phyloP scores from a whole-genome alignment of 2,113 vertebrate genomes.

The Rhabdornis inornatus region DNA sequence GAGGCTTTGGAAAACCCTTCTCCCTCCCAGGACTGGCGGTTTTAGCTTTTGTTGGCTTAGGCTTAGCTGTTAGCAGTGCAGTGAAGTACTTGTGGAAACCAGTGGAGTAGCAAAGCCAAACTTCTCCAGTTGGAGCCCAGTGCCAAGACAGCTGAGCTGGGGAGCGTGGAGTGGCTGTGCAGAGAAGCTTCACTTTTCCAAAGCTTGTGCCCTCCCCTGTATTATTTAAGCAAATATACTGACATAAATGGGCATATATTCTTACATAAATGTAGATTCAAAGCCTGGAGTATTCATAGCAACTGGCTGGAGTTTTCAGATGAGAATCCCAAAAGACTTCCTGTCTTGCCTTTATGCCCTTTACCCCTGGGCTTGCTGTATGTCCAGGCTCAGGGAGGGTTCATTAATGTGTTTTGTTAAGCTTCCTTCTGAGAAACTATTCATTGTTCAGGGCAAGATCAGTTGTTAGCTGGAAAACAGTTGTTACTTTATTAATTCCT shows the following conservation, averaged over 20 bases:
- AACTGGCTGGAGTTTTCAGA: not conserved
- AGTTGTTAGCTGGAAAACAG: not conserved
- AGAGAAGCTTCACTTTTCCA: not conserved
- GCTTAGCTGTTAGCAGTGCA: not conserved
- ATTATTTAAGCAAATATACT: not conserved
- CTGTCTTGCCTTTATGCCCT: not conserved
- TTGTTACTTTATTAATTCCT: not conserved
- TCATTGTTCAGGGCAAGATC: not conserved
- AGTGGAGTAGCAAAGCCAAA: not conserved
- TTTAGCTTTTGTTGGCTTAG: not conserved
- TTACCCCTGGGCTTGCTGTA: rapidly evolving
- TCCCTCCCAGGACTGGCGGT: not conserved
- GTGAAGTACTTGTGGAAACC: not conserved
- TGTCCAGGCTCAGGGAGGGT: not conserved
- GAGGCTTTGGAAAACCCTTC: not conserved
- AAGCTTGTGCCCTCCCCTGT: not conserved
- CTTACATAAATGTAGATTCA: not conserved
- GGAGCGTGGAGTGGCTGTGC: not conserved
- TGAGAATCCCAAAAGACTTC: not conserved
- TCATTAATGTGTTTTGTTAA: not conserved
- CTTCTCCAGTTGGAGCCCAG: not conserved
- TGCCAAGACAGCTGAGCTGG: not conserved
- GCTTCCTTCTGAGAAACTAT: not conserved
- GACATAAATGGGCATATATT: not conserved
- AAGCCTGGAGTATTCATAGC: not conserved